Conservation (phyloP, 2,113 vertebrate genomes). For the Lepisosteus oculatus region DNA sequence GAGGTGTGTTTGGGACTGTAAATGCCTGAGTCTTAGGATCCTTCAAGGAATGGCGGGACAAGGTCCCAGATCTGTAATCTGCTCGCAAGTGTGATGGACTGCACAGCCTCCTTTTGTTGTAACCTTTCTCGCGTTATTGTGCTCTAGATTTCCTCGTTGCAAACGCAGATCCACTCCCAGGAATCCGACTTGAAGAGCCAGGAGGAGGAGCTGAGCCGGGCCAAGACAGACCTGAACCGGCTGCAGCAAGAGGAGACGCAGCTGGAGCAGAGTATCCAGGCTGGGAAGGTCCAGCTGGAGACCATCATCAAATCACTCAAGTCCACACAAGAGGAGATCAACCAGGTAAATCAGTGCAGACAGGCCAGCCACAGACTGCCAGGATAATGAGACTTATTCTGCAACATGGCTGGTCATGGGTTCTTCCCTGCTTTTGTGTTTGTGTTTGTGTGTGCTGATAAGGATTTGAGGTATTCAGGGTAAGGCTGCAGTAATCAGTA, state of each 20-base stretch:
- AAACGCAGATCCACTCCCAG: constrained; percentile 91
- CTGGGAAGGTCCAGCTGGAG: constrained; percentile 88
- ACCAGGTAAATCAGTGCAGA: constrained; percentile 72
- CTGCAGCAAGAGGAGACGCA: constrained; percentile 92
- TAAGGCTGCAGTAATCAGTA: too few species aligned
- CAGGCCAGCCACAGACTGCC: background rate
- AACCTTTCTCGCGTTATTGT: too few species aligned
- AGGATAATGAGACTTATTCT: constrained; percentile 24
- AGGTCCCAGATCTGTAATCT: too few species aligned
- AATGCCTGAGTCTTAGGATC: too few species aligned
- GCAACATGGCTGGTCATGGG: too few species aligned
- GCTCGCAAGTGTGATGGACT: too few species aligned
- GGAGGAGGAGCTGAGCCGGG: constrained; percentile 87
- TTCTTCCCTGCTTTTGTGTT: too few species aligned
- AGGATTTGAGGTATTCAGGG: too few species aligned
- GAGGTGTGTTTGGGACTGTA: too few species aligned
- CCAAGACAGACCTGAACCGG: constrained; percentile 81
- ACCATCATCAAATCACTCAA: constrained; percentile 94
- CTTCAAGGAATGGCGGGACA: too few species aligned
- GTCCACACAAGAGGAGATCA: constrained; percentile 94
- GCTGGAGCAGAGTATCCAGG: constrained; percentile 92
- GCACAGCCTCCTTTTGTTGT: too few species aligned
- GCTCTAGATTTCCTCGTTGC: constrained; percentile 84
- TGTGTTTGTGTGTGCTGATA: too few species aligned
- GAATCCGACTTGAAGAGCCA: constrained; percentile 90